phyloP scores from a whole-genome alignment of 1,140 invertebrate species.

The Hyles euphorbiae region DNA sequence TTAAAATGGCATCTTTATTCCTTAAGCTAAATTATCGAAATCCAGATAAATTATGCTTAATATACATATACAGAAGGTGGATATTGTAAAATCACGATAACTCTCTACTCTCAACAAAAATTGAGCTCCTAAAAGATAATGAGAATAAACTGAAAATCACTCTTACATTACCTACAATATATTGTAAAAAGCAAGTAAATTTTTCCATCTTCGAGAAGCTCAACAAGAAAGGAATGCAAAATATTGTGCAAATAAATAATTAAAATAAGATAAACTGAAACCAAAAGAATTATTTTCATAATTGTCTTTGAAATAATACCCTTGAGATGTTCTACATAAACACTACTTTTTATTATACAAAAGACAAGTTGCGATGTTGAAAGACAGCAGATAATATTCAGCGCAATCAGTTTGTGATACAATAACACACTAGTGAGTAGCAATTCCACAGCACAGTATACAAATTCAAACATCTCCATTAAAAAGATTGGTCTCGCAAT shows the following conservation, averaged over 20 bases:
- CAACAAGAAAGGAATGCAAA: conserved; percentile 29
- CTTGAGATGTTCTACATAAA: neutral
- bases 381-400: conserved; percentile 11
- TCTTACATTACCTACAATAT: neutral
- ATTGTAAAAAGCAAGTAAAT: conserved; percentile 3
- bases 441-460: conserved; percentile 41
- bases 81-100: conserved; percentile 1
- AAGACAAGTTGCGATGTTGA: no score
- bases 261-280: conserved; percentile 1
- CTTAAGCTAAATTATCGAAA: conserved; percentile 7
- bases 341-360: no score
- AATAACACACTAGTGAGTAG: conserved; percentile 34
- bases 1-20: no score
- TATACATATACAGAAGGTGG: neutral
- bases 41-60: conserved; percentile 14
- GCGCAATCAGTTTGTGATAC: conserved; percentile 25
- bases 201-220: conserved; percentile 19
- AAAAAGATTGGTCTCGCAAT: conserved; percentile 42
- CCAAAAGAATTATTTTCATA: conserved; percentile 4
- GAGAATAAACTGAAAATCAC: conserved; percentile 4
- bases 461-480: conserved; percentile 24
- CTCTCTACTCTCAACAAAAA: conserved; percentile 38
- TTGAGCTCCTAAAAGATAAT: conserved; percentile 17
- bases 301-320: conserved; percentile 13
- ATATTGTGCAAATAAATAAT: conserved; percentile 27